Evolutionary conservation across 2,888 invertebrate genomes (phyloP).

Genomic region (Shargacucullia verbasci): DNA sequence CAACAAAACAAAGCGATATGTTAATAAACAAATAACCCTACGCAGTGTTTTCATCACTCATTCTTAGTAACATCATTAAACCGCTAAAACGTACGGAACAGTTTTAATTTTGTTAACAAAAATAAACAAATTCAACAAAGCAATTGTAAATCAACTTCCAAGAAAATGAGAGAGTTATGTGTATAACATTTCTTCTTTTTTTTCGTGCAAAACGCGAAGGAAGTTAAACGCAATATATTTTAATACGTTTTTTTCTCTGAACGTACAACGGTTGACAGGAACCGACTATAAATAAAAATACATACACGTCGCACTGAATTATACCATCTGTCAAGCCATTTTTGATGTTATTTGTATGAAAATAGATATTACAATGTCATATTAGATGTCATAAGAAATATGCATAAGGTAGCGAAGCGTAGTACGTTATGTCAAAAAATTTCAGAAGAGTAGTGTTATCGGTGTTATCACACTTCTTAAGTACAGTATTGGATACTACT

Average conservation of each 20-base stretch:
- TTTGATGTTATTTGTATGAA: slow-evolving; percentile 55
- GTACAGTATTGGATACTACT: too few species aligned
- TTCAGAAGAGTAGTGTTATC: neutral
- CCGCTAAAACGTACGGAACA: slow-evolving; percentile 52
- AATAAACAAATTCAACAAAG: slow-evolving; percentile 64
- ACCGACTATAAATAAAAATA: slow-evolving; percentile 59
- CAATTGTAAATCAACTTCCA: slow-evolving; percentile 66
- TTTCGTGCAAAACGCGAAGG: slow-evolving; percentile 54
- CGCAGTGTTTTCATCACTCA: slow-evolving; percentile 37
- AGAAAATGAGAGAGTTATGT: slow-evolving; percentile 62
- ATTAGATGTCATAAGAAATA: slow-evolving; percentile 28
- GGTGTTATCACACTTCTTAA: too few species aligned
- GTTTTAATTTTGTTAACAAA: slow-evolving; percentile 60
- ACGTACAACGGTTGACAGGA: slow-evolving; percentile 52
- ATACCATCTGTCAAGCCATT: slow-evolving; percentile 54
- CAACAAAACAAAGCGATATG: slow-evolving; percentile 25
- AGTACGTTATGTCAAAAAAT: neutral
- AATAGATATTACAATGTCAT: slow-evolving; percentile 51
- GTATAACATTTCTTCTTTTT: slow-evolving; percentile 57
- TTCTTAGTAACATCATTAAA: slow-evolving; percentile 59
- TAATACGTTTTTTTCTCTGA: slow-evolving; percentile 60
- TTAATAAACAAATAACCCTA: slow-evolving; percentile 28
- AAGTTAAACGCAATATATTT: slow-evolving; percentile 62
- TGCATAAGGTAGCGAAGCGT: neutral
- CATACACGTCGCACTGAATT: slow-evolving; percentile 51